These are phyloP conservation scores for Cryptoprocta ferox DNA, from an alignment of 2,797 vertebrate species.

Conservation along the genomic window DNA sequence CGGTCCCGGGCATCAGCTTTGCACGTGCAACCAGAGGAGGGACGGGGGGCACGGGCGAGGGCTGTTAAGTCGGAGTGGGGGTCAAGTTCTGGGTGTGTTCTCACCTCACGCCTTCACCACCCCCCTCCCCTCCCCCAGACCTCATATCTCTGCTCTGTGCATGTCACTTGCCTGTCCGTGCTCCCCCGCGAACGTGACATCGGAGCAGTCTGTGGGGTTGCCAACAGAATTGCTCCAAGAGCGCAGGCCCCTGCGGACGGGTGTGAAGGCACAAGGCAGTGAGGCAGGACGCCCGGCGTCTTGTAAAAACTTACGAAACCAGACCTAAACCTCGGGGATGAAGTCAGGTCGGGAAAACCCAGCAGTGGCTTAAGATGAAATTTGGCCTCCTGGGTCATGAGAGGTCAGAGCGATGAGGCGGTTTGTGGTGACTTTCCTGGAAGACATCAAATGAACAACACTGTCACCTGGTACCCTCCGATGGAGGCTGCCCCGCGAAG, in stretches of 20 bases:
- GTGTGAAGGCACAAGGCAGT: no score
- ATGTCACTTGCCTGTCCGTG: background rate
- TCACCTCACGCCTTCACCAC: background rate
- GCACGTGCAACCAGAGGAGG: background rate
- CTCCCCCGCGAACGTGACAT: background rate
- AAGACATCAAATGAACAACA: background rate
- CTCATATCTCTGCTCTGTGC: background rate
- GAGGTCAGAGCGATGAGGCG: background rate
- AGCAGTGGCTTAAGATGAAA: background rate
- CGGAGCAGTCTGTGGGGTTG: background rate
- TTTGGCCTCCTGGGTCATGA: background rate
- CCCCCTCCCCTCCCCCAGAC: background rate
- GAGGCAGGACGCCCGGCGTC: accelerated
- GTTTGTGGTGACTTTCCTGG: background rate
- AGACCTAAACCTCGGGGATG: background rate
- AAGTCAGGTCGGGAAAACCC: background rate
- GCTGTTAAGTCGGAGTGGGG: background rate
- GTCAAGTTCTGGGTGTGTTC: background rate
- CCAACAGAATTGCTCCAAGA: background rate
- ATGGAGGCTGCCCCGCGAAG: background rate
- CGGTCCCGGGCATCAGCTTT: accelerated
- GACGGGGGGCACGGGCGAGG: no score
- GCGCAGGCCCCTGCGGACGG: no score
- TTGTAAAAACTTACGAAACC: background rate
- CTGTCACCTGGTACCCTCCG: background rate